These are phyloP conservation scores for Graphium colonna DNA, from an alignment of 2,888 invertebrate genomes.

Conservation along the genomic window DNA sequence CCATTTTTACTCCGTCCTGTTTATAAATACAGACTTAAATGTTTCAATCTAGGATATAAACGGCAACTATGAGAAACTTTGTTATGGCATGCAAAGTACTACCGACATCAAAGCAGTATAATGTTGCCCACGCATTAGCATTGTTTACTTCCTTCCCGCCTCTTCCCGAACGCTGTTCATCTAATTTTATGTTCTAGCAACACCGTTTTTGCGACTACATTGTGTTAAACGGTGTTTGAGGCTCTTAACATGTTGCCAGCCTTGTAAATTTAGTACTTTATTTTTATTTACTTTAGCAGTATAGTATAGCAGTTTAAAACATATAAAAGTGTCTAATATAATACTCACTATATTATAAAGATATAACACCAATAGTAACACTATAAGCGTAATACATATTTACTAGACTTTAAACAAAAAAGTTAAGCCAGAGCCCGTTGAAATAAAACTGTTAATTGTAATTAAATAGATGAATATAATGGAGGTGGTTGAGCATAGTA, in stretches of 20 bases:
- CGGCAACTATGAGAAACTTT: constrained; percentile 13
- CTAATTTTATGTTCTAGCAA: constrained; percentile 12
- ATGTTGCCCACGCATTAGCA: constrained; percentile 31
- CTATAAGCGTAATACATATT: too few relatives aligned
- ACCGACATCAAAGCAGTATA: constrained; percentile 31
- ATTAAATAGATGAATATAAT: too few relatives aligned
- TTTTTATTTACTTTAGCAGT: too few relatives aligned
- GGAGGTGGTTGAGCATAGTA: too few relatives aligned
- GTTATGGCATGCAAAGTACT: constrained; percentile 5
- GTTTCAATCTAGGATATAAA: constrained; percentile 11
- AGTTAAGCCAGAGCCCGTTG: too few relatives aligned
- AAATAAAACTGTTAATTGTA: too few relatives aligned
- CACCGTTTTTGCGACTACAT: constrained; percentile 24
- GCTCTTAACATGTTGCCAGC: too few relatives aligned
- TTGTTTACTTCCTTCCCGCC: constrained; percentile 29
- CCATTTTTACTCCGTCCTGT: background rate
- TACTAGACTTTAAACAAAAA: too few relatives aligned
- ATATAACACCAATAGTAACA: too few relatives aligned
- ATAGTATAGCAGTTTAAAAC: background rate
- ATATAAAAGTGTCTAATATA: background rate
- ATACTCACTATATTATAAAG: too few relatives aligned
- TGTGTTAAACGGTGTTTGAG: constrained; percentile 22
- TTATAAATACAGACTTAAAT: background rate
- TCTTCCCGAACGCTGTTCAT: constrained; percentile 9
- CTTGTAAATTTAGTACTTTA: too few relatives aligned